phyloP scores from a whole-genome alignment of 2,888 invertebrate species.

The Nephrocerus scutellatus region DNA sequence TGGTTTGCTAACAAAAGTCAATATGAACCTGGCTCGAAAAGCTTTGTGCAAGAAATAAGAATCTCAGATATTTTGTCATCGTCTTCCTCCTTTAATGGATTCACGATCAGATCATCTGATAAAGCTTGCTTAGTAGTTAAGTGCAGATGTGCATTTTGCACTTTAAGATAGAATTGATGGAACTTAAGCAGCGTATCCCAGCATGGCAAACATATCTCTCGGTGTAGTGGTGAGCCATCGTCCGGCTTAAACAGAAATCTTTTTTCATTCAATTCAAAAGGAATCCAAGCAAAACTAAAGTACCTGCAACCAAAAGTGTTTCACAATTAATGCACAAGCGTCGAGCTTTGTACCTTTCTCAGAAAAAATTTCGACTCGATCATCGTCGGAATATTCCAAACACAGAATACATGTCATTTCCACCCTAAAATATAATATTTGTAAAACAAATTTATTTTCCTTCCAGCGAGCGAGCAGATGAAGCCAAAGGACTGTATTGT shows the following conservation, averaged over 20 bases:
- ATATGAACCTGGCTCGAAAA: constrained; percentile 29
- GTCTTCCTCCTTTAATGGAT: constrained; percentile 1
- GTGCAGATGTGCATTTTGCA: constrained; percentile 31
- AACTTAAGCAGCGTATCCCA: constrained; percentile 33
- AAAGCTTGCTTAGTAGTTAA: constrained; percentile 14
- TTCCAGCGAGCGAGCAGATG: too few species aligned
- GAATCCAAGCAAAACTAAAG: constrained; percentile 1
- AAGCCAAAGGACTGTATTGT: too few species aligned
- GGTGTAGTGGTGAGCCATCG: constrained; percentile 12
- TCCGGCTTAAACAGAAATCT: constrained; percentile 14
- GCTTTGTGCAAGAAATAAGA: constrained; percentile 25
- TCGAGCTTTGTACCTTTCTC: constrained; percentile 26
- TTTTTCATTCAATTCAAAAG: neutral
- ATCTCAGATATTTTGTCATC: constrained; percentile 10
- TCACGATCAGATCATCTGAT: constrained; percentile 1
- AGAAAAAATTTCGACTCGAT: constrained; percentile 26
- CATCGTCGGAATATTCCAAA: constrained; percentile 23
- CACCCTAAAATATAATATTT: constrained; percentile 3
- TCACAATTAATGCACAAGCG: constrained; percentile 27
- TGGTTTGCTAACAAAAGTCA: constrained; percentile 22
- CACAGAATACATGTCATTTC: constrained; percentile 32
- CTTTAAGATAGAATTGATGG: constrained; percentile 33
- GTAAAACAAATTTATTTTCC: neutral
- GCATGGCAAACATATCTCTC: constrained; percentile 28
- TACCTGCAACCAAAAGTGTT: constrained; percentile 33